phyloP scores from a whole-genome alignment of 64 coral and sea anemone species.

The Astreopora myriophthalma region DNA sequence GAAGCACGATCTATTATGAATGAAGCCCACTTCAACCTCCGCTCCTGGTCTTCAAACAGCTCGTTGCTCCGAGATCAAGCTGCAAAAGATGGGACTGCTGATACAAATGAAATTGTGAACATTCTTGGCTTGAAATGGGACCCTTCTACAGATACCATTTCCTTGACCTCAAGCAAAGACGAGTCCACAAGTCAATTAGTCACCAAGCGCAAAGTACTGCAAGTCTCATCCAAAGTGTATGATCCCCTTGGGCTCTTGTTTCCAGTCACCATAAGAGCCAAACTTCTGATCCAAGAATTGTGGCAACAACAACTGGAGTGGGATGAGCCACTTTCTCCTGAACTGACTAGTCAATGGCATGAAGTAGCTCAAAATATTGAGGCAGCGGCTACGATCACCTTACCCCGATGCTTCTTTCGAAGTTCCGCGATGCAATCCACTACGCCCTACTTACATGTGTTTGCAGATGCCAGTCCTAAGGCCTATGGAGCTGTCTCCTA shows the following conservation, averaged over 20 bases:
- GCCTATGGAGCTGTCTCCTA: constrained; percentile 65
- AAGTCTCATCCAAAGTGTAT: constrained; percentile 40
- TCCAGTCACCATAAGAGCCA: constrained; percentile 44
- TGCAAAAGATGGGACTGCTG: constrained; percentile 14
- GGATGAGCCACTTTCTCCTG: constrained; percentile 45
- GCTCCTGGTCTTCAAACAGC: constrained; percentile 71
- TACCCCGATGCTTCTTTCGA: constrained; percentile 51
- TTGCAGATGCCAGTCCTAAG: constrained; percentile 53
- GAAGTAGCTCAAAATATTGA: not conserved
- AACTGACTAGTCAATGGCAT: constrained; percentile 18
- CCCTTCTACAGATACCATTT: constrained; percentile 18
- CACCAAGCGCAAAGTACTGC: constrained; percentile 6
- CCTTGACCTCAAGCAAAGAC: not conserved
- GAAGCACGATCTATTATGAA: no score
- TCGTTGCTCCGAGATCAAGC: constrained; percentile 19
- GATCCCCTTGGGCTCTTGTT: constrained; percentile 50
- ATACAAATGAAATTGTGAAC: constrained; percentile 13
- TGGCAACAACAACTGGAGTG: constrained; percentile 49
- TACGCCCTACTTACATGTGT: constrained; percentile 40
- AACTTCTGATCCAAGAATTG: constrained; percentile 62
- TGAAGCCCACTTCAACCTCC: no score
- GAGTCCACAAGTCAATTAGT: not conserved
- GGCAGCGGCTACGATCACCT: not conserved
- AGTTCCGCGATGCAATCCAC: not conserved
- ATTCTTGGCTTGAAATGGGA: constrained; percentile 71